These are phyloP conservation scores for Aldabrachelys gigantea DNA, from an alignment of 2,113 vertebrate species.

Conservation along the genomic window DNA sequence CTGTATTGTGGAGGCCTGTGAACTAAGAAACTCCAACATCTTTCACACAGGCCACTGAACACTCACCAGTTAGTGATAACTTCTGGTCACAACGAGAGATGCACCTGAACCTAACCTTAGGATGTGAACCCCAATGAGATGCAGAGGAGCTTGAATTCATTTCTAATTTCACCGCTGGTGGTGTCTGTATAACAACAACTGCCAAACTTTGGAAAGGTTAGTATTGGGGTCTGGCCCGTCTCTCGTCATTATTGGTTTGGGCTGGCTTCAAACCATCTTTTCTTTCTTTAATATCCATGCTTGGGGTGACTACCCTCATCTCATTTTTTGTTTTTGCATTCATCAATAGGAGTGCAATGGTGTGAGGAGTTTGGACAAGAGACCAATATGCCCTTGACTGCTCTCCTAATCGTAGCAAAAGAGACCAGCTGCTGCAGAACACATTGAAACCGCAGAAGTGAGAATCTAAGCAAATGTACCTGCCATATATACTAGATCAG, in stretches of 20 bases:
- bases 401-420: rapidly evolving
- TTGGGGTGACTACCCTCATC: not conserved
- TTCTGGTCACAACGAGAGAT: not conserved
- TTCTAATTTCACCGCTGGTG: not conserved
- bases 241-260: not conserved
- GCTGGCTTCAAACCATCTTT: rapidly evolving
- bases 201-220: not conserved
- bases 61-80: rapidly evolving
- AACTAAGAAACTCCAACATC: not conserved
- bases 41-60: rapidly evolving
- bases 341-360: not conserved
- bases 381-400: not conserved
- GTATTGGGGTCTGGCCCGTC: slow-evolving; percentile 3
- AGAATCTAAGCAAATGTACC: not conserved
- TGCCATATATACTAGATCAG: not conserved
- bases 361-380: not conserved
- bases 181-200: not conserved
- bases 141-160: rapidly evolving
- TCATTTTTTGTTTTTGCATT: not conserved
- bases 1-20: rapidly evolving
- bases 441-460: not conserved
- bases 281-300: slow-evolving; percentile 14
- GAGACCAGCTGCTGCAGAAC: not conserved
- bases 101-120: not conserved
- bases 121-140: rapidly evolving